These are phyloP conservation scores for Eupithecia inturbata DNA, from an alignment of 2,888 invertebrate genomes.

Conservation along the genomic window DNA sequence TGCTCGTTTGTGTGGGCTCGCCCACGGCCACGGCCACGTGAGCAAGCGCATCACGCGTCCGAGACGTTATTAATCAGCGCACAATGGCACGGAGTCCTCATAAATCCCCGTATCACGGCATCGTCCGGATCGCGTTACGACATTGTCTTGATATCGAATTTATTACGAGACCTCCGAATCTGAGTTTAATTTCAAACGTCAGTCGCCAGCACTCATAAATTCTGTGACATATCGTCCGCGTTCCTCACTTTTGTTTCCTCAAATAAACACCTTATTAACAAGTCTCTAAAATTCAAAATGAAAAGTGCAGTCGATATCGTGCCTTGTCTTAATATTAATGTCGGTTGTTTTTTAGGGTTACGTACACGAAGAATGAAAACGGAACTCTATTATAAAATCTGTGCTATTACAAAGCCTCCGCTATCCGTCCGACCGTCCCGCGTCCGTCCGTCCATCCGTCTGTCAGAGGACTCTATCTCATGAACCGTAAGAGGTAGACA, in stretches of 20 bases:
- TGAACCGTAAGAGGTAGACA: too few species aligned
- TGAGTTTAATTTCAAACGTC: constrained; percentile 59
- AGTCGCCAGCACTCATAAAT: constrained; percentile 75
- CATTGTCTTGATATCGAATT: constrained; percentile 79
- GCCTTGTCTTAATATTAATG: constrained; percentile 75
- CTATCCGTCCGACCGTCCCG: too few species aligned
- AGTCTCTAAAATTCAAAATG: constrained; percentile 54
- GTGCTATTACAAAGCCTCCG: too few species aligned
- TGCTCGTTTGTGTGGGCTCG: constrained; percentile 36
- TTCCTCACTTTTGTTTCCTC: constrained; percentile 68
- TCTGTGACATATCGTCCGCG: constrained; percentile 76
- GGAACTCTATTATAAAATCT: too few species aligned
- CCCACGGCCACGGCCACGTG: constrained; percentile 35
- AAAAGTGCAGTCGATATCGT: constrained; percentile 58
- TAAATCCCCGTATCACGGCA: constrained; percentile 75
- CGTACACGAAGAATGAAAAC: too few species aligned
- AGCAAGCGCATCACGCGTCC: constrained; percentile 36
- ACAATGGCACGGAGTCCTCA: constrained; percentile 63
- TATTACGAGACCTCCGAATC: constrained; percentile 73
- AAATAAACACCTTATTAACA: constrained; percentile 50
- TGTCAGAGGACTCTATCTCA: too few species aligned
- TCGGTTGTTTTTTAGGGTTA: constrained; percentile 70
- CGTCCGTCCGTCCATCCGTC: too few species aligned
- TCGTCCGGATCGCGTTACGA: constrained; percentile 77
- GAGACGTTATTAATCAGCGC: constrained; percentile 61